phyloP scores from a whole-genome alignment of 2,113 vertebrate species.

The Elaphurus davidianus region DNA sequence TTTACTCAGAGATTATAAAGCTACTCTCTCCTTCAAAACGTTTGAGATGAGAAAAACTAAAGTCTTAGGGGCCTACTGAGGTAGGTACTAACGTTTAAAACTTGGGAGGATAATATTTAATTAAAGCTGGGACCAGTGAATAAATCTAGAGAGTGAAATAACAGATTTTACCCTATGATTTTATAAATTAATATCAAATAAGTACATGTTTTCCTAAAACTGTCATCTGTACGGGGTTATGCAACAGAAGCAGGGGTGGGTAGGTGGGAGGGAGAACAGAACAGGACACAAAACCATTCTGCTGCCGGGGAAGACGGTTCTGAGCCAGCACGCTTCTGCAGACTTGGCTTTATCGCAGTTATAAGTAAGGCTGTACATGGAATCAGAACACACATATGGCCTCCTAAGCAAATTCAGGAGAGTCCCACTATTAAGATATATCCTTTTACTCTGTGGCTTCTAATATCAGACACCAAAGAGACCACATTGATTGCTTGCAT shows the following conservation, averaged over 20 bases:
- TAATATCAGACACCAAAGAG: neutral
- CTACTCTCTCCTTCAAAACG: neutral
- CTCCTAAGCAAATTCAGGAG: neutral
- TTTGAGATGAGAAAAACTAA: neutral
- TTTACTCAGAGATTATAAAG: neutral
- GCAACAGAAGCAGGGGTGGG: constrained; percentile 38
- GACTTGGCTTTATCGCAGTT: neutral
- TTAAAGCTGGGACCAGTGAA: neutral
- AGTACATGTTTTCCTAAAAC: neutral
- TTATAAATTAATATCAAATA: constrained; percentile 12
- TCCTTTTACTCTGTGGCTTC: constrained; percentile 15
- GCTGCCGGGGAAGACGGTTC: constrained; percentile 43
- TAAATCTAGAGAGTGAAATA: neutral
- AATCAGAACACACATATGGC: constrained; percentile 4
- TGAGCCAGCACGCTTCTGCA: neutral
- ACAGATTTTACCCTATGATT: neutral
- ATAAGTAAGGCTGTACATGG: neutral
- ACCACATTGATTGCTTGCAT: neutral
- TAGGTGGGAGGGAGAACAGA: constrained; percentile 35
- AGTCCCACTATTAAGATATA: neutral
- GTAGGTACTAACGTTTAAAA: neutral
- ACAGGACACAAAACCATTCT: constrained; percentile 18
- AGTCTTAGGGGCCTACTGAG: neutral
- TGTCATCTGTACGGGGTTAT: constrained; percentile 35
- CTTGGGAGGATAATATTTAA: neutral